These are phyloP conservation scores for Vireo altiloquus DNA, from an alignment of 2,113 vertebrate genomes.

Conservation along the genomic window DNA sequence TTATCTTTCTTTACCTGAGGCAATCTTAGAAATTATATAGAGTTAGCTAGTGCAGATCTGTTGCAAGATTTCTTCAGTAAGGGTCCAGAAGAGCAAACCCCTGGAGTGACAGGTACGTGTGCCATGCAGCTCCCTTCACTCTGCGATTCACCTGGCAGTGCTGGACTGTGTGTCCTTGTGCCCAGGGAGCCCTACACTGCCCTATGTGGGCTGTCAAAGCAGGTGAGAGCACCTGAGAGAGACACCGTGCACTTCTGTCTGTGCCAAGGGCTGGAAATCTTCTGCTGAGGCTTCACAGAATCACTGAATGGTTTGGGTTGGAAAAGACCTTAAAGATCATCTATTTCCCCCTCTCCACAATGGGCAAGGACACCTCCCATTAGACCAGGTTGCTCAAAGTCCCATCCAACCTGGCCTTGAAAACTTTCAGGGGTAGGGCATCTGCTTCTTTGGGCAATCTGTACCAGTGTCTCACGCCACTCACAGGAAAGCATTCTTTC, in stretches of 20 bases:
- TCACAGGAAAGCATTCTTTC: neutral
- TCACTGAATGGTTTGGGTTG: neutral
- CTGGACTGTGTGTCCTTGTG: neutral
- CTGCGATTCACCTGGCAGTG: neutral
- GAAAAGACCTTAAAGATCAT: neutral
- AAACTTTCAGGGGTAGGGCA: neutral
- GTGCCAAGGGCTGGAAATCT: neutral
- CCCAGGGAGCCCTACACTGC: neutral
- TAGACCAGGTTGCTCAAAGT: neutral
- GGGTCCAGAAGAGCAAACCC: neutral
- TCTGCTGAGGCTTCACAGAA: neutral
- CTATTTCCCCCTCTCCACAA: neutral
- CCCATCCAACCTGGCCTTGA: neutral
- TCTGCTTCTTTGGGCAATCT: neutral
- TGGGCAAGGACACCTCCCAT: neutral
- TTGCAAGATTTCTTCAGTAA: neutral
- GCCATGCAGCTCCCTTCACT: neutral
- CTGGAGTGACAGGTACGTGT: neutral
- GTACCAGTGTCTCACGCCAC: neutral
- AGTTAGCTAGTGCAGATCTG: neutral
- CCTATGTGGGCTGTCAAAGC: neutral
- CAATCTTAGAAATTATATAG: neutral
- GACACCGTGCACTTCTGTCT: accelerated
- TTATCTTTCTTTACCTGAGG: neutral
- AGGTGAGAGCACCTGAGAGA: neutral